Conservation (phyloP, 2,797 vertebrate genomes). For the Mionectes olivaceus region DNA sequence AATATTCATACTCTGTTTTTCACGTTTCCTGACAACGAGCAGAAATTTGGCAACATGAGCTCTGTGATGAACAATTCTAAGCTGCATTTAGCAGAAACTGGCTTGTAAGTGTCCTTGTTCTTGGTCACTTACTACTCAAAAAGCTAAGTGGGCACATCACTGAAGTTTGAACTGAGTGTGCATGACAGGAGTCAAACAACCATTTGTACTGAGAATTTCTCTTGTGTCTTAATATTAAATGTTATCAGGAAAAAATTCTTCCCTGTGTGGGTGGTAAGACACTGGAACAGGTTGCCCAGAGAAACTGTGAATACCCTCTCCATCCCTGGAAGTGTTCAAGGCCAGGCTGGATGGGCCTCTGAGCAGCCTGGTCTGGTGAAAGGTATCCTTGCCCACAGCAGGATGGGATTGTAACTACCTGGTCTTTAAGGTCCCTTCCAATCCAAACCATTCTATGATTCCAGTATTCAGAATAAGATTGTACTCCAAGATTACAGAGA, state of each 20-base stretch:
- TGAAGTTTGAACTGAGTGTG: not conserved
- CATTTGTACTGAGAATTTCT: not conserved
- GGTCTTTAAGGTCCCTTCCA: not conserved
- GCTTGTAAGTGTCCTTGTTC: not conserved
- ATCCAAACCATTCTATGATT: not conserved
- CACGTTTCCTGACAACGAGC: not conserved
- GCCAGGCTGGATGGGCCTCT: not conserved
- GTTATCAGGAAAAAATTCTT: not conserved
- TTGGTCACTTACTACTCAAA: accelerated
- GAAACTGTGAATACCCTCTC: not conserved
- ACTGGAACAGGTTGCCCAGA: accelerated
- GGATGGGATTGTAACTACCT: not conserved
- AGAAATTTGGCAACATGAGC: not conserved
- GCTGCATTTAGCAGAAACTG: not conserved
- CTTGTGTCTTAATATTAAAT: not conserved
- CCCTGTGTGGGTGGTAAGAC: not conserved
- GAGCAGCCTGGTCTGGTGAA: not conserved
- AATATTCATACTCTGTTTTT: not conserved
- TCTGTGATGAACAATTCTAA: not conserved
- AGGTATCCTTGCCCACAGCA: not conserved
- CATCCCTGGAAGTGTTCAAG: not conserved
- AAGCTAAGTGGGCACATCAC: not conserved
- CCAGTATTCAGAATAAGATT: not conserved
- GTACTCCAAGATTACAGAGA: not conserved
- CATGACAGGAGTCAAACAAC: not conserved